phyloP scores from a whole-genome alignment of 2,113 vertebrate genomes.

The Prinia subflava region DNA sequence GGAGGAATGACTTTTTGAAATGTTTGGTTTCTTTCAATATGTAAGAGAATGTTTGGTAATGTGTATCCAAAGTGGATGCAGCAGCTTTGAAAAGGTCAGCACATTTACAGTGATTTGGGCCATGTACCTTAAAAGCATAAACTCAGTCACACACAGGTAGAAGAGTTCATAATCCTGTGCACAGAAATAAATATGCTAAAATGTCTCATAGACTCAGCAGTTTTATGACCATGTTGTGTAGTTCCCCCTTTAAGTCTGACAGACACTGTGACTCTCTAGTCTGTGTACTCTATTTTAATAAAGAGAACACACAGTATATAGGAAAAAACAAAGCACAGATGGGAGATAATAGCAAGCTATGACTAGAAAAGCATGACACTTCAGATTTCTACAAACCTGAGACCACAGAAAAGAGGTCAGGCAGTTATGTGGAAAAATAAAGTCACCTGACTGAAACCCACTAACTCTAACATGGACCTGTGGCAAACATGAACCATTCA shows the following conservation, averaged over 20 bases:
- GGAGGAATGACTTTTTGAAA: neutral
- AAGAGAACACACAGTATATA: neutral
- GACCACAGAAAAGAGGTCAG: neutral
- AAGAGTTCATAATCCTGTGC: neutral
- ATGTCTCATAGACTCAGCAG: neutral
- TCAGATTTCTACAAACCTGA: neutral
- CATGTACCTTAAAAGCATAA: neutral
- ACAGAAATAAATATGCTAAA: neutral
- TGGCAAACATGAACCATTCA: neutral
- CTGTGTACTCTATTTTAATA: neutral
- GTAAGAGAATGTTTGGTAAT: neutral
- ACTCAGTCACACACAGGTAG: neutral
- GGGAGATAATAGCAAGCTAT: neutral
- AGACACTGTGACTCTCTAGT: neutral
- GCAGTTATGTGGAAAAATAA: neutral
- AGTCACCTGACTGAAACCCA: neutral
- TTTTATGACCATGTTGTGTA: neutral
- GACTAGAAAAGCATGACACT: neutral
- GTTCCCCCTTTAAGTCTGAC: neutral
- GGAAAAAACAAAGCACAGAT: neutral
- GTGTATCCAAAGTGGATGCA: neutral
- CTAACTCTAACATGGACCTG: neutral
- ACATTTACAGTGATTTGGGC: neutral
- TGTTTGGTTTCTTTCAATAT: neutral
- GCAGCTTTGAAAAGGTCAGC: neutral